Evolutionary conservation across 2,888 invertebrate genomes (phyloP).

Genomic region (Chaetogeoica ovagalla): DNA sequence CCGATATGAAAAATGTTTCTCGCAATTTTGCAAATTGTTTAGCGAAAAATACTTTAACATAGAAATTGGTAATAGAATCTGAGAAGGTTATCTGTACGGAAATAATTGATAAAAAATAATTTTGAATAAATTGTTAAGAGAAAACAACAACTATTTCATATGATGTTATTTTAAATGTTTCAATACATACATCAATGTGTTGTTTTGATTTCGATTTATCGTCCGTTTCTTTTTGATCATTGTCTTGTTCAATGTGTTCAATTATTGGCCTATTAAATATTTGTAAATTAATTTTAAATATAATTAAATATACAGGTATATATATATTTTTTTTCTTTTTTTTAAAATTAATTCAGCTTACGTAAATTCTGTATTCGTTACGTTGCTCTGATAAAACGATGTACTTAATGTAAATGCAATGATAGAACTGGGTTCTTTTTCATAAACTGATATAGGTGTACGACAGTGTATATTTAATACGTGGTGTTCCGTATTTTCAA

Average conservation of each 20-base stretch:
- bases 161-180: neutral
- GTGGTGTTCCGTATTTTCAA: constrained; percentile 72
- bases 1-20: constrained; percentile 65
- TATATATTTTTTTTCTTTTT: too few species aligned
- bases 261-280: constrained; percentile 13
- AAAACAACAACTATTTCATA: neutral
- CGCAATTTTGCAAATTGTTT: constrained; percentile 86
- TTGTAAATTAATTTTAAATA: neutral
- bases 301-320: too few species aligned
- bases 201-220: constrained; percentile 41
- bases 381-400: constrained; percentile 68
- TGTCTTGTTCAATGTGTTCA: constrained; percentile 38
- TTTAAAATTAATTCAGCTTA: constrained; percentile 32
- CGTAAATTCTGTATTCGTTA: constrained; percentile 57
- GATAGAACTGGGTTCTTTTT: constrained; percentile 80
- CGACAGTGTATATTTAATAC: constrained; percentile 65
- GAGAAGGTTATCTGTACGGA: constrained; percentile 61
- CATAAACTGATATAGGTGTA: constrained; percentile 75
- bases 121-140: neutral
- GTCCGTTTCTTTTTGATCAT: constrained; percentile 44
- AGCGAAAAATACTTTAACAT: constrained; percentile 88
- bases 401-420: constrained; percentile 81
- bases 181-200: constrained; percentile 56
- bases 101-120: constrained; percentile 9
- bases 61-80: constrained; percentile 76